Evolutionary conservation across 2,797 vertebrate species (phyloP), one percentile per base, ranked within the genome.

Genomic region (Synaphobranchus kaupii): DNA sequence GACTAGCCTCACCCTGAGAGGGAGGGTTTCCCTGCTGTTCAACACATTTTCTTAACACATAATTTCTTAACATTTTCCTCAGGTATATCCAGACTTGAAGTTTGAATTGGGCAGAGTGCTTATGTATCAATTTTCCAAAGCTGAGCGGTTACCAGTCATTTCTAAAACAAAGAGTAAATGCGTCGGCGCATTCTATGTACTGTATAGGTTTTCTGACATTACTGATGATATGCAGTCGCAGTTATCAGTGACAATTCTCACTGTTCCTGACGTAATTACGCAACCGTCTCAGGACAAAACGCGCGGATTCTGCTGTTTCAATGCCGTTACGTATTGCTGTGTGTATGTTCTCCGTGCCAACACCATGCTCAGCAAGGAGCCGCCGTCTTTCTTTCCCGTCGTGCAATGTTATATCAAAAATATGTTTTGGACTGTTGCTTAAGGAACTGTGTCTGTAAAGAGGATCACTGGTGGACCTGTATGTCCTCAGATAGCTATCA

Each of bases 181-280:
- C 60, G n/a, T 66, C 9, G 22, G 22, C n/a, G n/a, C 66, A 28
- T n/a, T 66, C 60, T n/a, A n/a, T 84, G 89, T 39, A 39, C 39
- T 1, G 39, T 86, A 15, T 56, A 89, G 91, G 90, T 94, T 94
- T 94, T 92, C 90, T 78, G 83, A 90, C 85, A 89, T 93, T 93
- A 95, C 95, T 93, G 93, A 87, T 93, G 93, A 87, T 89, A 88
- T 88, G 50, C 88, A 90, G 91, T 91, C 91, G 89, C 91, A 88
- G 88, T 91, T 92, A 93, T 94, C 93, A 92, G 86, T 56, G 2
- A 56, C 54, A 17, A 56, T 56, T 13, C 54, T 90, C 82, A 66
- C 58, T 31, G 60, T 34, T 9, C 78, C 63, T 20, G 13, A n/a
- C 60, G 47, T n/a, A 31, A 56, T 86, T 31, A 86, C 71, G 56